These are phyloP conservation scores for Butorides virescens DNA, from an alignment of 2,113 vertebrate genomes.

Conservation along the genomic window DNA sequence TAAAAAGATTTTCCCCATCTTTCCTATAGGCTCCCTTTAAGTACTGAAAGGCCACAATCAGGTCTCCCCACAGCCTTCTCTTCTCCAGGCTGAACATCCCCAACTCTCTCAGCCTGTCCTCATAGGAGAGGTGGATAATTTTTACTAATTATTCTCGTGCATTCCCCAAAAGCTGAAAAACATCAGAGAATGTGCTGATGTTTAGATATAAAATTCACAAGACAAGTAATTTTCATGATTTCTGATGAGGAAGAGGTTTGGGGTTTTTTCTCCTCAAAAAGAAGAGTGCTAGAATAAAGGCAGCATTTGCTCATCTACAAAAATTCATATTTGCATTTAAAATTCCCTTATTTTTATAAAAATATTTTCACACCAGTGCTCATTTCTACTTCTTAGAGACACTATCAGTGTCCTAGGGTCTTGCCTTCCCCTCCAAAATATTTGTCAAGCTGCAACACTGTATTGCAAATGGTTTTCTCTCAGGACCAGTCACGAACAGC, in stretches of 20 bases:
- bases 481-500: background rate
- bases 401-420: background rate
- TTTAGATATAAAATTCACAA: background rate
- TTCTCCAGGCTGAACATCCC: too few relatives aligned
- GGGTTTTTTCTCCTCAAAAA: background rate
- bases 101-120: too few relatives aligned
- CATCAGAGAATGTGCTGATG: background rate
- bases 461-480: background rate
- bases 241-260: background rate
- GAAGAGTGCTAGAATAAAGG: background rate
- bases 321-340: background rate
- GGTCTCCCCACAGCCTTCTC: too few relatives aligned
- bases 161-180: background rate
- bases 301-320: background rate
- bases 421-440: background rate
- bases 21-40: too few relatives aligned
- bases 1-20: too few relatives aligned
- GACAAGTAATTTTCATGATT: background rate
- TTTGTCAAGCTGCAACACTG: background rate
- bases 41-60: too few relatives aligned
- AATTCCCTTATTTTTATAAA: background rate
- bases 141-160: background rate
- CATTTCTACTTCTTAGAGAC: background rate
- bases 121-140: background rate
- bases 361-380: background rate